A percentile compares a stretch with the other conserved stretches of the same genome.
phyloP scores from a whole-genome alignment of 2,797 vertebrate genomes.

The Girardinus metallicus region DNA sequence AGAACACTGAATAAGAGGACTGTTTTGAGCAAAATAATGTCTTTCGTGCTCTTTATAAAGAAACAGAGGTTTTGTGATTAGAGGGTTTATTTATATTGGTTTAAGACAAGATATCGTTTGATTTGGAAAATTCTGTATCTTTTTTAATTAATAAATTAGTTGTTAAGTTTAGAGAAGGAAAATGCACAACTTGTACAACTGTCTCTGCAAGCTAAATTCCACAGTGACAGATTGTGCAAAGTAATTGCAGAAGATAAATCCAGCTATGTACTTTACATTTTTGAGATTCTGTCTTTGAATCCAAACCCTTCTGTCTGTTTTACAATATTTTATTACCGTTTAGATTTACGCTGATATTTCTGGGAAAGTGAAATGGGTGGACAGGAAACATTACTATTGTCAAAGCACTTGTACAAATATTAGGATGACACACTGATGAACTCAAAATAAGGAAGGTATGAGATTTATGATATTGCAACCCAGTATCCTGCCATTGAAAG shows the following conservation, averaged over 20 bases:
- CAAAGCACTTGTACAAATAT: slow-evolving; percentile 71
- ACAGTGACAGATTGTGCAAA: background rate
- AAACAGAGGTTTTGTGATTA: slow-evolving; percentile 11
- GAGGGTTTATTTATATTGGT: background rate
- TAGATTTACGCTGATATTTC: slow-evolving; percentile 43
- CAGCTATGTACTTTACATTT: background rate
- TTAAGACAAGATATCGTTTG: background rate
- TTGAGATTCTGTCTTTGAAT: background rate
- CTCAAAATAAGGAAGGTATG: slow-evolving; percentile 76
- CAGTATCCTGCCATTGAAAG: slow-evolving; percentile 79
- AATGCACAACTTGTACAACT: background rate
- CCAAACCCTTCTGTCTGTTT: background rate
- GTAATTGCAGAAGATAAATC: background rate
- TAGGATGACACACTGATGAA: slow-evolving; percentile 67
- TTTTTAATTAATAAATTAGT: background rate
- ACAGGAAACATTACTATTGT: slow-evolving; percentile 70
- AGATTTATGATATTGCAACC: slow-evolving; percentile 63
- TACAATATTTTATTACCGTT: background rate
- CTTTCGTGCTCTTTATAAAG: background rate
- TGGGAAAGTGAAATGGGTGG: slow-evolving; percentile 46
- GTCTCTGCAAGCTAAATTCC: background rate
- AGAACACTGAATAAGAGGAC: background rate
- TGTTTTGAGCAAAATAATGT: slow-evolving; percentile 4
- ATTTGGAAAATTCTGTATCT: background rate
- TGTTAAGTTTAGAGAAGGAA: background rate